Evolutionary conservation across 2,113 vertebrate genomes (phyloP).

Genomic region (Muntiacus muntjak): DNA sequence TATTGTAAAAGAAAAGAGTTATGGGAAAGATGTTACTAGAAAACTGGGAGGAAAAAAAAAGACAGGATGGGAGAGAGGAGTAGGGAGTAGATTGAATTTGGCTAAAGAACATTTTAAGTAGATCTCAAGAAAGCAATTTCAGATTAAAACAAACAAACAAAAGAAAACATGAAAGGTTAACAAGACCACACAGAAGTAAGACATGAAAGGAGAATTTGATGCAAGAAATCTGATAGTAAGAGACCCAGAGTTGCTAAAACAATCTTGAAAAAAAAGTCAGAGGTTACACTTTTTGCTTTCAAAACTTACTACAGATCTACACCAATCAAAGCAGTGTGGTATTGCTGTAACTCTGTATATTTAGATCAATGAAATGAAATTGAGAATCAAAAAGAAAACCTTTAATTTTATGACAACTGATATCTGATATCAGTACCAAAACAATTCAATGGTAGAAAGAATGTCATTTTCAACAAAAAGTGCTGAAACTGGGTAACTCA

Average conservation of each 20-base stretch:
- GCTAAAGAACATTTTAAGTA: neutral
- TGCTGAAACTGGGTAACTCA: neutral
- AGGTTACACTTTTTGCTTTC: neutral
- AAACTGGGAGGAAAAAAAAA: fast-evolving
- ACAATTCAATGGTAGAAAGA: neutral
- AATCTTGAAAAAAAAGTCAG: neutral
- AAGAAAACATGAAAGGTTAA: neutral
- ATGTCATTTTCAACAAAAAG: neutral
- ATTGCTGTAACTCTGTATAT: neutral
- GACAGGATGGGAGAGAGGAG: neutral
- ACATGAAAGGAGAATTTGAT: neutral
- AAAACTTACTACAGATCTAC: neutral
- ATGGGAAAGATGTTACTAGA: neutral
- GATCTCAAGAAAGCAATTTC: neutral
- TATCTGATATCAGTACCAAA: neutral
- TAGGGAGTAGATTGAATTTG: neutral
- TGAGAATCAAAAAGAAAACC: neutral
- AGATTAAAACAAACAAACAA: neutral
- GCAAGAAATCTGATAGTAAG: neutral
- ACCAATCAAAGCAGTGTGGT: neutral
- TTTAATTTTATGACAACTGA: neutral
- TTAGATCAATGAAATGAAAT: neutral
- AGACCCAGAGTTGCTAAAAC: neutral
- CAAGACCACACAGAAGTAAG: neutral
- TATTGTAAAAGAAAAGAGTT: neutral